A percentile compares a stretch with the other conserved stretches of the same genome.
phyloP scores from a whole-genome alignment of 2,888 invertebrate species.

The Dynastes tityus region DNA sequence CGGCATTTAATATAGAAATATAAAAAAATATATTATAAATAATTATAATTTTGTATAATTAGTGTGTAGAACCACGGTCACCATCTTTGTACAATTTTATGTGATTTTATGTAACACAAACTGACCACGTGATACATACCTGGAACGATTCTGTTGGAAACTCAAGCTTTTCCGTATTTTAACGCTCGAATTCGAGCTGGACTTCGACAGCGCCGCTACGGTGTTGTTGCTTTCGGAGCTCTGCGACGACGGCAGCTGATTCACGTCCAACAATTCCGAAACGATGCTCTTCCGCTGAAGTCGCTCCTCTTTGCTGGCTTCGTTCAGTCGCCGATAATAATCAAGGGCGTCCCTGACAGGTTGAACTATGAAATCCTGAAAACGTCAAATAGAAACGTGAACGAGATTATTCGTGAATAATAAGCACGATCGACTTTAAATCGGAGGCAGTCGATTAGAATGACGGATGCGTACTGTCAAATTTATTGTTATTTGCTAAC shows the following conservation, averaged over 20 bases:
- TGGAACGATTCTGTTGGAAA: constrained; percentile 68
- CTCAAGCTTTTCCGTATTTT: constrained; percentile 73
- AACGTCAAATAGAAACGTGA: constrained; percentile 47
- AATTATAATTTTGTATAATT: too few species aligned
- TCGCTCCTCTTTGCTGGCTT: constrained; percentile 76
- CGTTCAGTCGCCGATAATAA: constrained; percentile 76
- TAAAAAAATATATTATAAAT: too few species aligned
- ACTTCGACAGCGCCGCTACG: constrained; percentile 65
- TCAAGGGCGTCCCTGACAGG: constrained; percentile 77
- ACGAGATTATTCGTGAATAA: background rate
- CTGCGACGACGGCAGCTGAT: constrained; percentile 68
- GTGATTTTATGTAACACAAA: too few species aligned
- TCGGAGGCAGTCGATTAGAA: background rate
- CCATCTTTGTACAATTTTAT: too few species aligned
- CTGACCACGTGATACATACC: constrained; percentile 58
- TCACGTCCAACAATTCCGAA: constrained; percentile 66
- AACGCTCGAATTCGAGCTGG: constrained; percentile 73
- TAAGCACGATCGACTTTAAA: background rate
- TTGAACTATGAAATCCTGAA: constrained; percentile 76
- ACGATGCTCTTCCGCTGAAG: constrained; percentile 75
- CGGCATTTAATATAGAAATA: too few species aligned
- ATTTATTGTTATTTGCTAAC: constrained; percentile 22
- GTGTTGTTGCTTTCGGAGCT: constrained; percentile 69
- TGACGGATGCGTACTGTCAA: constrained; percentile 40
- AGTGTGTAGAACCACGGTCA: too few species aligned